These are phyloP conservation scores for Abscondita cerata DNA, from an alignment of 2,888 invertebrate species.

Conservation along the genomic window DNA sequence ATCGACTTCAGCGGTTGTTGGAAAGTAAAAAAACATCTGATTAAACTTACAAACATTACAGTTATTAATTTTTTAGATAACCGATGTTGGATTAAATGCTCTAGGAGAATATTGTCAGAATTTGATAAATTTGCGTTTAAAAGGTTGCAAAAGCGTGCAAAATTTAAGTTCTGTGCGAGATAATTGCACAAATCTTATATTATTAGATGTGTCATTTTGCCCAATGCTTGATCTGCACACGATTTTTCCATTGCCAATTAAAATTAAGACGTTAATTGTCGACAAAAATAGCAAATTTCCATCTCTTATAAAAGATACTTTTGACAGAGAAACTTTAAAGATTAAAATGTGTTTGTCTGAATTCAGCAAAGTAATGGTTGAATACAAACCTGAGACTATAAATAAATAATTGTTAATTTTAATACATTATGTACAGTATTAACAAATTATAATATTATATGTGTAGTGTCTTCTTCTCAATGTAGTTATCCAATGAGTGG, in stretches of 20 bases:
- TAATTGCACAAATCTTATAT: conserved; percentile 35
- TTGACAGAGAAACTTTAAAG: conserved; percentile 10
- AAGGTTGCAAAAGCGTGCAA: conserved; percentile 43
- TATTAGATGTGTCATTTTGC: conserved; percentile 44
- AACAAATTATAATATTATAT: too few species aligned
- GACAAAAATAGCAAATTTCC: conserved; percentile 34
- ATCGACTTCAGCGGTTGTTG: conserved; percentile 45
- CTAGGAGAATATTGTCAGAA: conserved; percentile 40
- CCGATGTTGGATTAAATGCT: conserved; percentile 37
- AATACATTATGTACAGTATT: too few species aligned
- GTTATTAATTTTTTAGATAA: conserved; percentile 31
- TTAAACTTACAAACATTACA: neutral
- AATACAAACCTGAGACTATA: neutral
- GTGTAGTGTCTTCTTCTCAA: too few species aligned
- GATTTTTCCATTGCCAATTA: conserved; percentile 28
- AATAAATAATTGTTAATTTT: too few species aligned
- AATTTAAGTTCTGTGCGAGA: conserved; percentile 35
- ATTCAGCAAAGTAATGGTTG: conserved; percentile 34
- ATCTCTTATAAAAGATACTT: conserved; percentile 16
- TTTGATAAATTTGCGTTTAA: conserved; percentile 39
- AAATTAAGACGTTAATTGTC: conserved; percentile 34
- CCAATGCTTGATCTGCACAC: conserved; percentile 26
- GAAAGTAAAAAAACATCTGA: conserved; percentile 28
- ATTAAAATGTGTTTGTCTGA: conserved; percentile 39
- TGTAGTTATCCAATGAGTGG: too few species aligned